Conservation (phyloP, 23 tunicate species). For the Diplosoma virens region DNA sequence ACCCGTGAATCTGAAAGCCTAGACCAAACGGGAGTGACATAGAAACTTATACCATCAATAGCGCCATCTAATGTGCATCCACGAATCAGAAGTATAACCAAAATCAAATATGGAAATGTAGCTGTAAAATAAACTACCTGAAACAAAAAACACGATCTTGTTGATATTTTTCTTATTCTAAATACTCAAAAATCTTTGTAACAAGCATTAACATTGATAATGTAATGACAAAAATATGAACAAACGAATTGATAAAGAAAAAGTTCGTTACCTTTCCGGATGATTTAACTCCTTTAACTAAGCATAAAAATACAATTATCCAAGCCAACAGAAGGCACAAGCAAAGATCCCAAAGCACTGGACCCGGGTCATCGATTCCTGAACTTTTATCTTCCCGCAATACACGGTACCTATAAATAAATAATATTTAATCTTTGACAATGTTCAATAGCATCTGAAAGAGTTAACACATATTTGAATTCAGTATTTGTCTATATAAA, state of each 20-base stretch:
- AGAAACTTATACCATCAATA: slow-evolving; percentile 48
- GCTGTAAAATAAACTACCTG: slow-evolving; percentile 90
- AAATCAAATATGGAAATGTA: slow-evolving; percentile 71
- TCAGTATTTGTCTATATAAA: too few species aligned
- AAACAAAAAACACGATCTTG: background rate
- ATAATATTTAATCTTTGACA: too few species aligned
- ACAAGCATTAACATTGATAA: background rate
- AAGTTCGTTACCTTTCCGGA: slow-evolving; percentile 81
- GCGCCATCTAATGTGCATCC: slow-evolving; percentile 83
- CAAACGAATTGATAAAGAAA: too few species aligned
- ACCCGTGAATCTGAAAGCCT: slow-evolving; percentile 51
- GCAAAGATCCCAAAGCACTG: slow-evolving; percentile 74
- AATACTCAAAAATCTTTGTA: background rate
- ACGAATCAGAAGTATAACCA: slow-evolving; percentile 61
- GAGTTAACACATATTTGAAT: too few species aligned
- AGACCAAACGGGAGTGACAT: slow-evolving; percentile 66
- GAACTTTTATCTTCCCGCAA: slow-evolving; percentile 57
- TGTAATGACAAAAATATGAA: too few species aligned
- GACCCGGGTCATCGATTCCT: slow-evolving; percentile 70
- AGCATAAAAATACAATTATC: slow-evolving; percentile 63
- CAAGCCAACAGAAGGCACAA: slow-evolving; percentile 67
- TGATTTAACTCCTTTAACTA: slow-evolving; percentile 76
- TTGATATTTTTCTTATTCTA: background rate
- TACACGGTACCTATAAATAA: slow-evolving; percentile 77
- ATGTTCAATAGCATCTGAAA: too few species aligned